These are phyloP conservation scores for Pinctada fucata DNA, from an alignment of 2,888 invertebrate genomes.

Conservation along the genomic window DNA sequence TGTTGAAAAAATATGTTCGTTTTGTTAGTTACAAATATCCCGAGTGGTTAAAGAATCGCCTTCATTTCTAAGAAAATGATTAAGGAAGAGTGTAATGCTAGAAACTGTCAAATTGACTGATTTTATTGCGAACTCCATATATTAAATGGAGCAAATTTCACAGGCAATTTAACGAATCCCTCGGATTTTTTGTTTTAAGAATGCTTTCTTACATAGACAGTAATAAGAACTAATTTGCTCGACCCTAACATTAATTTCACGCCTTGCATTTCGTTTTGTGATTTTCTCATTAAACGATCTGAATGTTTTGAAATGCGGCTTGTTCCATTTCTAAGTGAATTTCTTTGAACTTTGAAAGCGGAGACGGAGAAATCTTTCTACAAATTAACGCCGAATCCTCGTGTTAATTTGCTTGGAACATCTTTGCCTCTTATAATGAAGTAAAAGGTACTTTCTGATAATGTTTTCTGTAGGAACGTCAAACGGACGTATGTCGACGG, in stretches of 20 bases:
- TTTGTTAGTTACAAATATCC: too few species aligned
- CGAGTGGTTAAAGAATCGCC: too few species aligned
- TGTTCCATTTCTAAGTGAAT: not conserved
- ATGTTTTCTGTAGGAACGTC: too few species aligned
- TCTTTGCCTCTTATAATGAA: not conserved
- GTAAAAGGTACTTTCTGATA: too few species aligned
- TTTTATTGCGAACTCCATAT: too few species aligned
- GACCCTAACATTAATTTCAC: slow-evolving; percentile 2
- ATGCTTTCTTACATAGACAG: not conserved
- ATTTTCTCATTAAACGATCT: not conserved
- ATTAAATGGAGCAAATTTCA: not conserved
- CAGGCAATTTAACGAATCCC: not conserved
- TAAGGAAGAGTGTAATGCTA: too few species aligned
- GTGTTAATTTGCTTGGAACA: not conserved
- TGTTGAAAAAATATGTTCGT: too few species aligned
- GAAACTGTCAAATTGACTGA: too few species aligned
- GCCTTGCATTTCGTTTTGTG: not conserved
- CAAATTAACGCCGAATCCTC: not conserved
- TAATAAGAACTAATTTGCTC: not conserved
- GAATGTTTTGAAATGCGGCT: not conserved
- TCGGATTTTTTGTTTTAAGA: not conserved
- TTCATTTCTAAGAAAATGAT: too few species aligned
- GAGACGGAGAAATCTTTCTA: not conserved
- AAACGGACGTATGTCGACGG: too few species aligned
- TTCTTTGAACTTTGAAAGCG: not conserved